phyloP scores from a whole-genome alignment of 2,113 vertebrate species.

The Chunga burmeisteri region DNA sequence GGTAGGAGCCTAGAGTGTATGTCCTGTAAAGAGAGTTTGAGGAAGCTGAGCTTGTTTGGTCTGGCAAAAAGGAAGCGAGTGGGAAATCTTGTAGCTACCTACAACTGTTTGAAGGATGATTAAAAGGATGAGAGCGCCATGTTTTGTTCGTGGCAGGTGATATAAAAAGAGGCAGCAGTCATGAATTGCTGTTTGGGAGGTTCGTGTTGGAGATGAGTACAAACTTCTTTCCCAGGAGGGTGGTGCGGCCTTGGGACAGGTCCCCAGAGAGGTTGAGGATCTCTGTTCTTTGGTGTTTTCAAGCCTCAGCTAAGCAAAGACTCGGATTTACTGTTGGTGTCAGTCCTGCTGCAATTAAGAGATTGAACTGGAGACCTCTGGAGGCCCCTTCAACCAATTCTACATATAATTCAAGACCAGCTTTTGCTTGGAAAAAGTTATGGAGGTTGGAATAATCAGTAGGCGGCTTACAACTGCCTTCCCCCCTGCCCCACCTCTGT shows the following conservation, averaged over 20 bases:
- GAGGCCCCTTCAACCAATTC: background rate
- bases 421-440: background rate
- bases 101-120: background rate
- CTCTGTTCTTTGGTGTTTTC: background rate
- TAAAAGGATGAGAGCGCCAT: background rate
- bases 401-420: background rate
- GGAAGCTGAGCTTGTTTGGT: background rate
- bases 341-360: background rate
- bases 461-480: background rate
- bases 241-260: background rate
- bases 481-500: background rate
- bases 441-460: background rate
- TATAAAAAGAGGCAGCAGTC: background rate
- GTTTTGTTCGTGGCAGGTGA: background rate
- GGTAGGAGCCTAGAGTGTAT: background rate
- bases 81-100: background rate
- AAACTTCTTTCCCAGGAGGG: background rate
- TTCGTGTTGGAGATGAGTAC: background rate
- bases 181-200: background rate
- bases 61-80: background rate
- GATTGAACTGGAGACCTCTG: background rate
- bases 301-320: background rate
- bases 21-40: background rate
- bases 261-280: background rate
- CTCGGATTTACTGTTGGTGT: background rate